These are phyloP conservation scores for Hippopotamyrus pictus DNA, from an alignment of 2,797 vertebrate genomes.

Conservation along the genomic window DNA sequence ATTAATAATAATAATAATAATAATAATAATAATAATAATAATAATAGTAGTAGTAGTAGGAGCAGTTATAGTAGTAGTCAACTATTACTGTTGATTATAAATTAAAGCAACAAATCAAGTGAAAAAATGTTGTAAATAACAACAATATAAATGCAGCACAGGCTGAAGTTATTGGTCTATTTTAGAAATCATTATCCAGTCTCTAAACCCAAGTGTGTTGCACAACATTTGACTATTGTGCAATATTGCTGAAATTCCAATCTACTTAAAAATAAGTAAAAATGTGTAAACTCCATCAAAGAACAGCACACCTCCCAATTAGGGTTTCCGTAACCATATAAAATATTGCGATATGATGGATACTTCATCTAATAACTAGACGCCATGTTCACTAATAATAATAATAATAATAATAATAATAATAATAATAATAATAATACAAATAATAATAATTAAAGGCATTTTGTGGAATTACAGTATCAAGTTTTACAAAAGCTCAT, in stretches of 20 bases:
- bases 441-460: neutral
- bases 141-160: neutral
- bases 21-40: neutral
- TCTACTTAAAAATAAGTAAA: neutral
- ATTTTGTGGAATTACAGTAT: neutral
- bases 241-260: neutral
- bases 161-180: neutral
- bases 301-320: neutral
- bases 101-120: neutral
- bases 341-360: neutral
- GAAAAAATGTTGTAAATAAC: neutral
- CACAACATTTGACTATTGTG: conserved; percentile 15
- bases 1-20: too few species aligned
- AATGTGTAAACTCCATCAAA: neutral
- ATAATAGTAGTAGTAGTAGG: neutral
- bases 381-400: neutral
- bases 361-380: neutral
- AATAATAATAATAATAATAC: neutral
- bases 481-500: neutral
- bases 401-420: neutral
- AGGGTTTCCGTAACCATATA: neutral
- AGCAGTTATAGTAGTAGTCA: neutral
- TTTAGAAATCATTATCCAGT: neutral
- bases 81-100: neutral
- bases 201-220: conserved; percentile 4